Base-by-base conservation (phyloP, 2,888 invertebrate species). In the Barypeithes pellucidus region DNA sequence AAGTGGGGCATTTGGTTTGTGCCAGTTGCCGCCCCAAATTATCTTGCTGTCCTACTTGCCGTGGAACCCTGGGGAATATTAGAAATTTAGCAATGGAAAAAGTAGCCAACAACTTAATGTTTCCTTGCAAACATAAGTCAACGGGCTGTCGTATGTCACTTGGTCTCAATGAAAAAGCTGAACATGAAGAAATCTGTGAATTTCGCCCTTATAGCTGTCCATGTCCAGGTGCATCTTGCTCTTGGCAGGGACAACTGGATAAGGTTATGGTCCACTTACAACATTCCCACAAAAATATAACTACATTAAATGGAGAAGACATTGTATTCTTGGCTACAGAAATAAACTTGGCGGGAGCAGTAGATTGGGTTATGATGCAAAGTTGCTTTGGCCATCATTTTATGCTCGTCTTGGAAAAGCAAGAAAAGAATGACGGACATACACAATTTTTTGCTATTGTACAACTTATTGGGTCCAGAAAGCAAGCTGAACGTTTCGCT, bases 291-390 rank as follows among this genome's bases (percentile, higher is more conserved):
- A 99, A 99, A 87, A 97, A 97, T 83, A 99, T 99, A 82, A 99
- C 99, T 16, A 99, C 98, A 62, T 89, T 99, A 75, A 98, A 99
- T 90, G 94, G 95, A 63, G 99, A 99, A 87, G 99, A 99, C 85
- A 99, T 99, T 81, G 99, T 99, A 63, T 99, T 99, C 87, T 88
- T 99, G 80, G 99, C 99, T 1, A 99, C 99, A 43, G 99, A 99
- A 86, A 99, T 99, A 75, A 99, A 99, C 88, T 90, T 99, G 78
- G 99, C 99, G 7, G 99, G 99, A 72, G 99, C 98, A 36, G 98
- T 99, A 9, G 98, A 99, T 86, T 99, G 98, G 98, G 97, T 97
- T 3, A 99, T 99, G 99, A 99, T 99, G 99, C 99, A 99, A 88
- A 97, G 97, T 29, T 99, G 99, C 87, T 99, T 99, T 86, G 97